Evolutionary conservation across 1,140 invertebrate species (phyloP), one percentile per base, ranked within the genome.

Genomic region (Anoplolepis gracilipes): DNA sequence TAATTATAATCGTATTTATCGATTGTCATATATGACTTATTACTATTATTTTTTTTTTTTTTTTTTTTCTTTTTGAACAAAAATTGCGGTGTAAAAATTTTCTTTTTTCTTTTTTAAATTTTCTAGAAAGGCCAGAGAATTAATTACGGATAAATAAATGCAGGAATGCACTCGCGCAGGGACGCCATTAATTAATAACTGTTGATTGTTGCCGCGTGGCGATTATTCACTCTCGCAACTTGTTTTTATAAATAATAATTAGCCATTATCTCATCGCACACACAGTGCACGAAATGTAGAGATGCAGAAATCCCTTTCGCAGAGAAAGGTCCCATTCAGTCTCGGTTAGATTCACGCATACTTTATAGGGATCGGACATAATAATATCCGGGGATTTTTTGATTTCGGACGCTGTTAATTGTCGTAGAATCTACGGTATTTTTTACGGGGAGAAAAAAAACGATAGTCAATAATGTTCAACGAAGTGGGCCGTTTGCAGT

Each of bases 401-500:
- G 22, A 67, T 67, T 79, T 79, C 25, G 49, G 19, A 81, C 36
- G 55, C 55, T 36, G 36, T 72, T 81, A 72, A 59, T 81, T 59
- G 36, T 42, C 78, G 25, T 39, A 53, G n/a, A 81, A 42, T 67
- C 67, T 72, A 53, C 53, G 19, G 33, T 81, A 33, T 81, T 81
- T 81, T 81, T 81, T 72, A 46, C 49, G 53, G 30, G 13, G 72
- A 25, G 67, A 72, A 72, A 53, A 16, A 19, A 55, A 79, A 73
- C 36, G 67, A 82, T 82, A 82, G 78, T 82, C 78, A 82, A 82
- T 82, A 82, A 82, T 46, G 33, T 82, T 73, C 67, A 82, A 82
- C 78, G 78, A 82, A 82, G 36, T 61, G 67, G 67, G 67, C 59
- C 55, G 61, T 82, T 73, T n/a, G 67, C 13, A 36, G 19, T 81